Evolutionary conservation across 1,140 invertebrate species (phyloP), one percentile per base, ranked within the genome.

Genomic region (Branchinecta lynchi): DNA sequence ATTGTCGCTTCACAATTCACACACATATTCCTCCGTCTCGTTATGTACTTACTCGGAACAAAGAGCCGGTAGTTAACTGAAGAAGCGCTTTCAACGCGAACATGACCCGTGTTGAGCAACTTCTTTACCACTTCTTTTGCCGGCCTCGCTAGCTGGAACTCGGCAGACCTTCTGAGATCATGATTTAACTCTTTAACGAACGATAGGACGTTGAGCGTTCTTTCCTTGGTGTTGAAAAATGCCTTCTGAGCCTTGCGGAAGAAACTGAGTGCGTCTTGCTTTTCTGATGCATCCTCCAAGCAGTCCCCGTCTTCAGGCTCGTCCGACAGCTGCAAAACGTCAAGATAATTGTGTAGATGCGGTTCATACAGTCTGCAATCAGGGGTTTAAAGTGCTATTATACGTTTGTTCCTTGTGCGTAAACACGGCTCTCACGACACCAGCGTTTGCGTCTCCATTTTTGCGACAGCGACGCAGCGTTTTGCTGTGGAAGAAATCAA

Each of bases 161-260:
- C 79, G 45, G 81, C 78, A 69, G 80, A 80, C 70, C 83, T 81
- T 75, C 87, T 84, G 9, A 89, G 80, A 74, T 88, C 86, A 71
- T 84, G 83, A 68, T 82, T 83, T n/a, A 93, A 81, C 69, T 83
- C 85, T 77, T 88, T 90, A 17, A 86, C 86, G 78, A 93, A 89
- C 70, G 85, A 84, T 66, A 92, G 81, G 15, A 87, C 86, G 76
- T 89, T 90, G 20, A 90, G 82, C 51, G 88, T 82, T 72, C 85
- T 83, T 74, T 93, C 90, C n/a, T 89, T 82, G 73, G 87, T 86
- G 73, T 86, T 84, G 68, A 86, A 86, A 75, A 91, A 89, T 72
- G 92, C 79, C 69, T 82, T 81, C 79, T 93, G 91, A 74, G 89
- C 85, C 72, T 87, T 85, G 51, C 91, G 83, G 71, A 89, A 90